Conservation (phyloP, 2,797 vertebrate species). For the Argentina silus region DNA sequence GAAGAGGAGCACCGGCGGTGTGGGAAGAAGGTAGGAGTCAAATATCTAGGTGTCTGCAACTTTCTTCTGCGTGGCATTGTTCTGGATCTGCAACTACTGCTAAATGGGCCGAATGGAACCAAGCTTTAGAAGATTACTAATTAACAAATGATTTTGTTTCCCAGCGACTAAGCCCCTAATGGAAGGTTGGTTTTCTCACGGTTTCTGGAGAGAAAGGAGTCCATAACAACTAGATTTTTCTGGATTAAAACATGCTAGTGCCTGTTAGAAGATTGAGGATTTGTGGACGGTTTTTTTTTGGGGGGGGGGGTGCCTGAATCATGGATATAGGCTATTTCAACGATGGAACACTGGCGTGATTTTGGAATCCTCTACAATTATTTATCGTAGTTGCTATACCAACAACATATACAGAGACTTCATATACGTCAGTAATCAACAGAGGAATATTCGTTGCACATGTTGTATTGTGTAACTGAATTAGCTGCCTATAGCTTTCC, state of each 20-base stretch:
- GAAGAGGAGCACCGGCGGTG: slow-evolving; percentile 75
- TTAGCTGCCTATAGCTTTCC: no score
- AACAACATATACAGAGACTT: neutral
- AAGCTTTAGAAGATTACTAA: slow-evolving; percentile 56
- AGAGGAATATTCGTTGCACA: no score
- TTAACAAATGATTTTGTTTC: slow-evolving; percentile 61
- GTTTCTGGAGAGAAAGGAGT: neutral
- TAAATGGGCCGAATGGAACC: slow-evolving; percentile 36
- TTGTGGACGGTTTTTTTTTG: slow-evolving; percentile 37
- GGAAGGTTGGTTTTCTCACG: slow-evolving; percentile 4
- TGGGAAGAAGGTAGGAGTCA: slow-evolving; percentile 83
- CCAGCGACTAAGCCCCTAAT: neutral
- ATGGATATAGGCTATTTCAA: slow-evolving; percentile 63
- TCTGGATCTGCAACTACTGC: slow-evolving; percentile 56
- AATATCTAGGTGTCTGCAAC: slow-evolving; percentile 90
- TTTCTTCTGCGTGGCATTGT: slow-evolving; percentile 71
- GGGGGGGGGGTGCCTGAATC: slow-evolving; percentile 52
- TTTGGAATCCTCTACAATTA: neutral
- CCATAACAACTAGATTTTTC: neutral
- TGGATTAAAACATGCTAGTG: slow-evolving; percentile 43
- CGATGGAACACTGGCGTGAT: slow-evolving; percentile 39
- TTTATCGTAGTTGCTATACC: neutral
- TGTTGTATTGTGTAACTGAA: no score
- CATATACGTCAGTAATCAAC: neutral
- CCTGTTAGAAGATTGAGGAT: slow-evolving; percentile 33